Conservation (phyloP, 2,113 vertebrate genomes). For the Cyrtonyx montezumae region DNA sequence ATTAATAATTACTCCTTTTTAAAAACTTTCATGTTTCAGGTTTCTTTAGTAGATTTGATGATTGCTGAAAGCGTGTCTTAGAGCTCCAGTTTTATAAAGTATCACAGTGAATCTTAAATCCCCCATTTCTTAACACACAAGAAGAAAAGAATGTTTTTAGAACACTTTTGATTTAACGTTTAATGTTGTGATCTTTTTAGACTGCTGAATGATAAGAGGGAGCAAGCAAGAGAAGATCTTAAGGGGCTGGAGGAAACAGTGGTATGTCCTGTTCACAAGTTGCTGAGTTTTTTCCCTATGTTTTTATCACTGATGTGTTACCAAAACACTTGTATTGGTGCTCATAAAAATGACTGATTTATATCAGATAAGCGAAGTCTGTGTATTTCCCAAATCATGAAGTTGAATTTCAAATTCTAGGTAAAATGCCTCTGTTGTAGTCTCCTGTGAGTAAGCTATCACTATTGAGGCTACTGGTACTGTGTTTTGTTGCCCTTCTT, state of each 20-base stretch:
- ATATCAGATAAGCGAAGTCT: neutral
- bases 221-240: conserved; percentile 93
- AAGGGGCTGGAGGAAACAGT: conserved; percentile 96
- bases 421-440: neutral
- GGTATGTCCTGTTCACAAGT: conserved; percentile 75
- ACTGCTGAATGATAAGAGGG: conserved; percentile 90
- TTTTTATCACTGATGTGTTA: neutral
- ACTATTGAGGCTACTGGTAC: neutral
- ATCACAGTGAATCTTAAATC: neutral
- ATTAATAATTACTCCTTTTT: neutral
- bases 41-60: neutral
- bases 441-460: neutral
- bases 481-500: neutral
- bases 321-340: neutral
- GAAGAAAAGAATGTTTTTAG: neutral
- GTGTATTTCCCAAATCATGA: neutral
- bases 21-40: neutral
- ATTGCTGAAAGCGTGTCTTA: neutral
- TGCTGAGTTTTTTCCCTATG: neutral
- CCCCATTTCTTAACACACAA: neutral
- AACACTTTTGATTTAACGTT: neutral
- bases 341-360: neutral
- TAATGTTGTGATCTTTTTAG: conserved; percentile 71
- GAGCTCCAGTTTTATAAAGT: neutral
- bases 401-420: neutral